Base-by-base conservation (phyloP, 2,888 invertebrate genomes). In the Ormyrus nitidulus region DNA sequence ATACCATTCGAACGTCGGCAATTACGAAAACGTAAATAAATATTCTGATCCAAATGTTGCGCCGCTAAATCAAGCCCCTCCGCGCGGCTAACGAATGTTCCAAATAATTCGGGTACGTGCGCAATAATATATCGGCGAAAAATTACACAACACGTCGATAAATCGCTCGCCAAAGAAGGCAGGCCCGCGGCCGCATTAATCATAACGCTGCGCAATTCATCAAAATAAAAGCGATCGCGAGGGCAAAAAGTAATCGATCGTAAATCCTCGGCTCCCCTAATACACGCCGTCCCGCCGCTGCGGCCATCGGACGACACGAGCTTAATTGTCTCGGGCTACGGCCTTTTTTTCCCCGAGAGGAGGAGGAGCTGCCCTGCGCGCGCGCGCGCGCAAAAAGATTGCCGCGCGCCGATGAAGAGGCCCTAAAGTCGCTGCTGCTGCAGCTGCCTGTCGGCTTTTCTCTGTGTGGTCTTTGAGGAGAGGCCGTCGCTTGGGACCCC, bases 381-480 rank as follows among this genome's bases (percentile, higher is more conserved):
- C 44, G n/a, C 13, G 49, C 19, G n/a, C 58, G 59, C 53, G 64
- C 34, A 72, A 59, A 71, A 66, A 71, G 61, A 62, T 59, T 65
- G 34, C 34, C 48, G 44, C 8, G 62, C 44, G 34, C 34, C 34
- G 19, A 48, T 8, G 46, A 61, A 54, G 72, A 13, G 64, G 8
- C 56, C 64, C 62, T 48, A 64, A 76, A 73, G 46, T 53, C 53
- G 13, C 54, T 66, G 19, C 53, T 19, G 4, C 1, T 56, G 58
- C 44, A 13, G 13, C 65, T 46, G 48, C 13, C 44, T 4, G 34
- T 73, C 49, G 62, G 56, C 53, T 62, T 73, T 77, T 49, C 70
- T 73, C 58, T 61, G 62, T 66, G 66, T 54, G 61, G 73, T 73
- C 66, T 69, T 61, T 34, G 34, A 9, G 8, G n/a, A 51, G 51